Percentiles rank a stretch among this genome's conserved stretches.
These are phyloP conservation scores for Oncorhynchus clarkii DNA, from an alignment of 2,113 vertebrate species.

Conservation along the genomic window DNA sequence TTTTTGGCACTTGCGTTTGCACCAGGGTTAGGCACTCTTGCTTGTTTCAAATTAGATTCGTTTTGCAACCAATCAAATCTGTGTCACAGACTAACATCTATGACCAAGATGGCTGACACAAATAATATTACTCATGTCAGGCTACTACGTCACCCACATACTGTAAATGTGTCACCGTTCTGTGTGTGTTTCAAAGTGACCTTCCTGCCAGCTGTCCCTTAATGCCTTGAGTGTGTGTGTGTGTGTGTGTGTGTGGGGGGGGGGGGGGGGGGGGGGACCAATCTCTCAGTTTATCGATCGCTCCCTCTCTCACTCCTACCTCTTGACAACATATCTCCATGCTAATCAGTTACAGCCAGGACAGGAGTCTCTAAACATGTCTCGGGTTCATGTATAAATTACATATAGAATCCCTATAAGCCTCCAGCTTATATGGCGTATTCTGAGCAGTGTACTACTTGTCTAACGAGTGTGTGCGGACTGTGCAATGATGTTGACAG, in stretches of 20 bases:
- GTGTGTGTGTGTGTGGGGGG: no score
- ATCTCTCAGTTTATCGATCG: not conserved
- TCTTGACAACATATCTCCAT: conserved; percentile 5
- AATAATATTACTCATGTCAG: not conserved
- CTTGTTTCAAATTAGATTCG: not conserved
- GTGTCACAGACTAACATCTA: not conserved
- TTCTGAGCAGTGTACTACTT: not conserved
- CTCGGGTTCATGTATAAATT: not conserved
- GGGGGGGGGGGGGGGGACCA: no score
- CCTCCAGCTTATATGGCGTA: not conserved
- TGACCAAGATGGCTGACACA: not conserved
- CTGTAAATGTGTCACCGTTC: not conserved
- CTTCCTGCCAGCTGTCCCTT: conserved; percentile 5
- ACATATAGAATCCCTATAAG: not conserved
- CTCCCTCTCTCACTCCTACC: not conserved
- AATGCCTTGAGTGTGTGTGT: not conserved
- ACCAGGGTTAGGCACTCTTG: conserved; percentile 1
- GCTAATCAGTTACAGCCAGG: not conserved
- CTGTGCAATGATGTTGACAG: conserved; percentile 8
- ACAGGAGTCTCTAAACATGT: no score
- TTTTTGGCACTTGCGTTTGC: not conserved
- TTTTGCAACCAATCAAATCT: not conserved
- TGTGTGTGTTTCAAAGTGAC: conserved; percentile 10
- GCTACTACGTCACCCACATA: not conserved
- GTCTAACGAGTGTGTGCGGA: not conserved